These are phyloP conservation scores for Micrasema longulum DNA, from an alignment of 1,140 invertebrate genomes.

Conservation along the genomic window DNA sequence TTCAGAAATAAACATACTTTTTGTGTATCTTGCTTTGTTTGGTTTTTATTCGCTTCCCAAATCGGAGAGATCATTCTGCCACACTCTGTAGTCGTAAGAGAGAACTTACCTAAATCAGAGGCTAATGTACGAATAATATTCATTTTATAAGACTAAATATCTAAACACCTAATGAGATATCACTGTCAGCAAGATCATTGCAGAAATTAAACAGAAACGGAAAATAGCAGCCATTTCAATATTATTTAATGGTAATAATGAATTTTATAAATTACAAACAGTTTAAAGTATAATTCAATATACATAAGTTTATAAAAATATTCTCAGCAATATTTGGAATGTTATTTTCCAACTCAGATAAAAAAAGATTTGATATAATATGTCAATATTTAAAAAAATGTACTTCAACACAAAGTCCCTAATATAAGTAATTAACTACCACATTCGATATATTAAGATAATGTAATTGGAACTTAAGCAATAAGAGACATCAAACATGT, in stretches of 20 bases:
- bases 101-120: no score
- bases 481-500: conserved; percentile 34
- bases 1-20: no score
- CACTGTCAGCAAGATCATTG: conserved; percentile 26
- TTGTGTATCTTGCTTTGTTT: no score
- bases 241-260: conserved; percentile 17
- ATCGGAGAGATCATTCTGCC: no score
- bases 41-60: no score
- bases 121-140: not conserved
- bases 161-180: conserved; percentile 10
- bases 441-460: conserved; percentile 10
- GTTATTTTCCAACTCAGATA: conserved; percentile 40
- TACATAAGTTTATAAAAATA: conserved; percentile 38
- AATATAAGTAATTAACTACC: conserved; percentile 28
- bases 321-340: conserved; percentile 41
- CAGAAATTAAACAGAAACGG: conserved; percentile 12
- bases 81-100: no score
- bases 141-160: conserved; percentile 3
- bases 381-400: not conserved
- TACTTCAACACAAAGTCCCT: conserved; percentile 10
- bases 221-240: conserved; percentile 27
- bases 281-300: conserved; percentile 10
- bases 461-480: conserved; percentile 20
- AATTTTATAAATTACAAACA: conserved; percentile 22
- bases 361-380: conserved; percentile 14